Evolutionary conservation across 2,888 invertebrate genomes (phyloP).

Genomic region (Drosophila dives): DNA sequence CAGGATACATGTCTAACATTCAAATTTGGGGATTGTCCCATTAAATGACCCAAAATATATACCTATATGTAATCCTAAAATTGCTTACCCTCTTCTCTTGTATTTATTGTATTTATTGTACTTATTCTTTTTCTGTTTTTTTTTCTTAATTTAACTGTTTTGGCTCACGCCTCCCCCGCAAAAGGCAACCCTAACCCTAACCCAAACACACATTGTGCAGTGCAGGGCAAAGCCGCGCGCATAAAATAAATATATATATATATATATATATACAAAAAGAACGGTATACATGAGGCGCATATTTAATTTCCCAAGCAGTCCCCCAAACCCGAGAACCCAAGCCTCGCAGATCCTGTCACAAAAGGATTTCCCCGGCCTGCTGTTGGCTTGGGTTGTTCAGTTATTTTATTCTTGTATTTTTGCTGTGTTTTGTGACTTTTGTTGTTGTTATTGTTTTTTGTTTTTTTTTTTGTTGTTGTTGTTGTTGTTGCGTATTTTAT

Average conservation of each 20-base stretch:
- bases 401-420: slow-evolving; percentile 39
- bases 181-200: not conserved
- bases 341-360: slow-evolving; percentile 57
- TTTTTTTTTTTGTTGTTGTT: slow-evolving; percentile 18
- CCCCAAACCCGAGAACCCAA: slow-evolving; percentile 5
- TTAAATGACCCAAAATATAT: slow-evolving; percentile 59
- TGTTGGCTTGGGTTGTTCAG: slow-evolving; percentile 45
- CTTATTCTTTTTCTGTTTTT: not conserved
- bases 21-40: not conserved
- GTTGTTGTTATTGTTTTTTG: slow-evolving; percentile 26
- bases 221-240: slow-evolving; percentile 74
- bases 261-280: slow-evolving; percentile 71
- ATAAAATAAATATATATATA: slow-evolving; percentile 78
- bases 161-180: slow-evolving; percentile 3
- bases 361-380: slow-evolving; percentile 67
- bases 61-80: slow-evolving; percentile 37
- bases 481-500: slow-evolving; percentile 29
- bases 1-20: not conserved
- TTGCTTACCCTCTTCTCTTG: slow-evolving; percentile 42
- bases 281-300: slow-evolving; percentile 74
- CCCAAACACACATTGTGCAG: slow-evolving; percentile 36
- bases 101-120: slow-evolving; percentile 5
- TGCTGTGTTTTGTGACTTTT: slow-evolving; percentile 8
- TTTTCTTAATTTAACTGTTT: slow-evolving; percentile 61
- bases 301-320: slow-evolving; percentile 64